Evolutionary conservation across 2,113 vertebrate genomes (phyloP).

Genomic region (Thalassoma bifasciatum): DNA sequence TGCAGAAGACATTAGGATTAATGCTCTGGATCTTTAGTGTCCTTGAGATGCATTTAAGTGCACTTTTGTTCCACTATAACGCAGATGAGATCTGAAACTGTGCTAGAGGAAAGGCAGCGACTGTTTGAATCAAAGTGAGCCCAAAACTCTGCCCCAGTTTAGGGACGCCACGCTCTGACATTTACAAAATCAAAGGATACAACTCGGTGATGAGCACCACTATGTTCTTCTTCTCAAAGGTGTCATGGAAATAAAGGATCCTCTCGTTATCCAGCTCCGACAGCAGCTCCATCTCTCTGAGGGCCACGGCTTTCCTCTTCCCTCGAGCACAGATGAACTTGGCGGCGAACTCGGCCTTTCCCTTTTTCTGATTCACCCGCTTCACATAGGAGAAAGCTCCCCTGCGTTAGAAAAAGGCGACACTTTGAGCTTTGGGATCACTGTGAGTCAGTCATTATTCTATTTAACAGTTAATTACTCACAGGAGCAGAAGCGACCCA

Average conservation of each 20-base stretch:
- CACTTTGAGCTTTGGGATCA: not conserved
- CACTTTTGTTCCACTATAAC: slow-evolving; percentile 13
- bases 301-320: slow-evolving; percentile 86
- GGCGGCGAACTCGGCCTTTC: slow-evolving; percentile 87
- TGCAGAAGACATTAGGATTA: slow-evolving; percentile 50
- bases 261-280: slow-evolving; percentile 89
- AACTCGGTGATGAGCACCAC: slow-evolving; percentile 92
- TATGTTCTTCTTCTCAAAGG: slow-evolving; percentile 92
- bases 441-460: no score
- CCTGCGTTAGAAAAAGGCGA: slow-evolving; percentile 72
- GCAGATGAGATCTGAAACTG: slow-evolving; percentile 3
- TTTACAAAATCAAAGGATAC: slow-evolving; percentile 84
- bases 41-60: slow-evolving; percentile 39
- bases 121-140: not conserved
- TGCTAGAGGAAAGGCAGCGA: not conserved
- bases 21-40: slow-evolving; percentile 46
- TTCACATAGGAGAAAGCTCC: slow-evolving; percentile 94
- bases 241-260: slow-evolving; percentile 91
- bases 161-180: no score
- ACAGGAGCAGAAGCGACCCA: no score
- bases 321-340: slow-evolving; percentile 91
- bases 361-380: slow-evolving; percentile 88
- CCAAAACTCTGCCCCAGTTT: no score
- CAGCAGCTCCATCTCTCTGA: slow-evolving; percentile 89
- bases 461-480: no score